Evolutionary conservation across 2,797 vertebrate species (phyloP), one percentile per base, ranked within the genome.

Genomic region (Diglossa cyanea): DNA sequence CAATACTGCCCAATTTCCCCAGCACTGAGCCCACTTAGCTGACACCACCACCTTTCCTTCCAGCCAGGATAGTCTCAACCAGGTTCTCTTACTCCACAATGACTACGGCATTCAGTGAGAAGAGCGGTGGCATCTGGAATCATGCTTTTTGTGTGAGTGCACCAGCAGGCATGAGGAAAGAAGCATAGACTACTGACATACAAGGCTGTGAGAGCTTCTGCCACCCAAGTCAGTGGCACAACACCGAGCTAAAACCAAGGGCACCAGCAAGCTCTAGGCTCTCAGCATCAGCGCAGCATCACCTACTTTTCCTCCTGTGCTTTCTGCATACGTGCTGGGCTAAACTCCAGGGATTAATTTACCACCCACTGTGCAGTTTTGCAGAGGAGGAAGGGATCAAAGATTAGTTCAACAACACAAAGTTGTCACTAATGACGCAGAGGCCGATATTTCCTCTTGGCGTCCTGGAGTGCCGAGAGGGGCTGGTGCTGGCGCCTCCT

Each of bases 271-370:
- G 73, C 25, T 72, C 82, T 8, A 6, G 53, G 71, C 71, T 92
- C 18, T 26, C 53, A 26, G 7, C 3, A 40, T 33, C 51, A 28
- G 33, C 0, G 0, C 51, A 45, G 33, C 37, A 40, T 72, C 84
- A 80, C 82, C 86, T 65, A 5, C 53, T 40, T 82, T 55, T 9
- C 8, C 50, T 65, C 25, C 45, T 55, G 35, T 60, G 73, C 42
- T 79, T 81, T 90, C 89, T 86, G 51, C 51, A 89, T 73, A 75
- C 31, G 1, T 57, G 67, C 79, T 76, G 67, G 85, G 84, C 88
- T 90, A 67, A 91, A 55, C 92, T 95, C 93, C 93, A 83, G 91
- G 83, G 93, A 80, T 94, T 93, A 81, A 83, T 91, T 89, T 79
- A 70, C 93, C 86, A 83, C 90, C 85, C 71, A 93, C 80, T 54